A percentile compares a stretch with the other conserved stretches of the same genome.
phyloP scores from a whole-genome alignment of 2,113 vertebrate species.

The Melanerpes aurifrons region DNA sequence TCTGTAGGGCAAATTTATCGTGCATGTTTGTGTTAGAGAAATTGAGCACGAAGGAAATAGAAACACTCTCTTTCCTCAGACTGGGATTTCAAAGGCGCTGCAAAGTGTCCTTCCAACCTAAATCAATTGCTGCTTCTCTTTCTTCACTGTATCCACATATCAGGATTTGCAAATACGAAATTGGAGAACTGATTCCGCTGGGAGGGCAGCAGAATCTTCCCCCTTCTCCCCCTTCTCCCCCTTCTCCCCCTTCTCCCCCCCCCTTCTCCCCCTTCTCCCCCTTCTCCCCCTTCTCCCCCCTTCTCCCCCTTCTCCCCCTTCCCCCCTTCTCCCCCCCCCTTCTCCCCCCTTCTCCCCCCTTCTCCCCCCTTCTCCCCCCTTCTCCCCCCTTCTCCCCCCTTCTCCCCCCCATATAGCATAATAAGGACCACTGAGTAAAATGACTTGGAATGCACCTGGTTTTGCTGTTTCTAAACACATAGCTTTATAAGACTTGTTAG shows the following conservation, averaged over 20 bases:
- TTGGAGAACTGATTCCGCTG: not conserved
- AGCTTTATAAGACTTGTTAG: not conserved
- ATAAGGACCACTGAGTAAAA: not conserved
- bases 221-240: too few species aligned
- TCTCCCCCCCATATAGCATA: not conserved
- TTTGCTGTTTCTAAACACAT: not conserved
- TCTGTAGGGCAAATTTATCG: not conserved
- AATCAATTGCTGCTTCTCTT: not conserved
- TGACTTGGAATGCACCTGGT: not conserved
- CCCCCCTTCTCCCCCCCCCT: too few species aligned
- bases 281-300: too few species aligned
- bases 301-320: too few species aligned
- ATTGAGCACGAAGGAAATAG: not conserved
- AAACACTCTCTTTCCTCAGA: not conserved
- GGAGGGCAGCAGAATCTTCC: not conserved
- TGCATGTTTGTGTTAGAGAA: not conserved
- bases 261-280: too few species aligned
- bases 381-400: too few species aligned
- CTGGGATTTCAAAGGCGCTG: not conserved
- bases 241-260: too few species aligned
- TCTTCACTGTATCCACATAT: not conserved
- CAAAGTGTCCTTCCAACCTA: not conserved
- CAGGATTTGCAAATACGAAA: not conserved
- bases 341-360: too few species aligned
- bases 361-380: too few species aligned